phyloP scores from a whole-genome alignment of 92 coral and sea anemone species.

The Hydrozoanthus gracilis region DNA sequence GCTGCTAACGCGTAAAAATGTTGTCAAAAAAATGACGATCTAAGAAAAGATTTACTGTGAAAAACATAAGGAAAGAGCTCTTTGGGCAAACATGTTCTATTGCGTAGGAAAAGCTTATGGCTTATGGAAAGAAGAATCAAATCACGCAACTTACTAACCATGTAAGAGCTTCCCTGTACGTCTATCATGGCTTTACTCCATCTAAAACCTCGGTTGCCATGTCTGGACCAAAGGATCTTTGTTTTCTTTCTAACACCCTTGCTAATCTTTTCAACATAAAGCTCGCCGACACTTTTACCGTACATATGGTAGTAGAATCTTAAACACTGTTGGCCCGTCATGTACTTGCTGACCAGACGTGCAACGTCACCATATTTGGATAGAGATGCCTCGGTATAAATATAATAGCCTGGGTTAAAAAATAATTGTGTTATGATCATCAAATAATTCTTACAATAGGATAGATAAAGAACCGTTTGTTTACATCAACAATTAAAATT shows the following conservation, averaged over 20 bases:
- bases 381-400: constrained; percentile 85
- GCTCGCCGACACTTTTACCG: constrained; percentile 75
- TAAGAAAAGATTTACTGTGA: too few relatives aligned
- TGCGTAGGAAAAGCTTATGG: not conserved
- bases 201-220: constrained; percentile 70
- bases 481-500: too few relatives aligned
- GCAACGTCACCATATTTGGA: constrained; percentile 64
- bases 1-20: too few relatives aligned
- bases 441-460: not conserved
- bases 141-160: constrained; percentile 46
- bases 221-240: constrained; percentile 69
- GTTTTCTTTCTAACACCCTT: constrained; percentile 15
- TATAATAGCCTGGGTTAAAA: constrained; percentile 70
- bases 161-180: constrained; percentile 56
- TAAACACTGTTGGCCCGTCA: constrained; percentile 83
- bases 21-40: too few relatives aligned
- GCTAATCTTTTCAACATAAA: constrained; percentile 60
- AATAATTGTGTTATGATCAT: not conserved
- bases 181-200: constrained; percentile 75
- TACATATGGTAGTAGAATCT: constrained; percentile 88
- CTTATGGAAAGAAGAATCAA: not conserved
- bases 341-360: constrained; percentile 70
- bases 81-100: too few relatives aligned
- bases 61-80: too few relatives aligned
- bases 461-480: not conserved